Base-by-base conservation (phyloP, 2,113 vertebrate genomes). In the Aplodontia rufa region DNA sequence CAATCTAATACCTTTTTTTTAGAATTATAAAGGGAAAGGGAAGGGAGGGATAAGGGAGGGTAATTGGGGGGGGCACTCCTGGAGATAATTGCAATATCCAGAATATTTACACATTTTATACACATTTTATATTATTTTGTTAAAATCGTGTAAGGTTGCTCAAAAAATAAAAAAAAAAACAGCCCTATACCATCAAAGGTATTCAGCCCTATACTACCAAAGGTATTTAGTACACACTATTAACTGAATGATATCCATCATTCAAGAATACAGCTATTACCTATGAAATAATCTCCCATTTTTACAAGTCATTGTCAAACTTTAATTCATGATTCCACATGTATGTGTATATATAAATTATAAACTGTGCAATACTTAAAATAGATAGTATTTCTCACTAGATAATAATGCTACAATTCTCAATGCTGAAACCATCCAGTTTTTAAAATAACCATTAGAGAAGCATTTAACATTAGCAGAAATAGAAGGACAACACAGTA, bases 211-310 rank as follows among this genome's bases (percentile, higher is more conserved):
- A 32, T 32, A 58, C 4, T 4, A 53, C 74, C 55, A 68, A 7
- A 5, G 32, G 4, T 24, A 93, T 45, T 82, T 78, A 68, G 32
- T 4, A 87, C 69, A 32, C 30, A 93, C 16, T 92, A 49, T 82
- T 95, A 93, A 86, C 22, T 76, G 79, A 66, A 93, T 35, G 35
- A 91, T 80, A 71, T 37, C 76, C 60, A 86, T 71, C 64, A 60
- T 32, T 51, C 45, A 74, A 86, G 92, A 91, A 79, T 60, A 40
- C 53, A 66, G 13, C 3, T 55, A 83, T 1, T 45, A 37, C 12
- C 35, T 85, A 64, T 78, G 37, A 82, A 90, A 83, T 64, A 85
- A 94, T 45, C 49, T 86, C 5, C 32, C 42, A 32, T 53, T 47
- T 78, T 93, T 42, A 58, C 10, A 71, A 24, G 1, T 17, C 7